phyloP scores from a whole-genome alignment of 2,888 invertebrate genomes.

The Cephalotes varians region DNA sequence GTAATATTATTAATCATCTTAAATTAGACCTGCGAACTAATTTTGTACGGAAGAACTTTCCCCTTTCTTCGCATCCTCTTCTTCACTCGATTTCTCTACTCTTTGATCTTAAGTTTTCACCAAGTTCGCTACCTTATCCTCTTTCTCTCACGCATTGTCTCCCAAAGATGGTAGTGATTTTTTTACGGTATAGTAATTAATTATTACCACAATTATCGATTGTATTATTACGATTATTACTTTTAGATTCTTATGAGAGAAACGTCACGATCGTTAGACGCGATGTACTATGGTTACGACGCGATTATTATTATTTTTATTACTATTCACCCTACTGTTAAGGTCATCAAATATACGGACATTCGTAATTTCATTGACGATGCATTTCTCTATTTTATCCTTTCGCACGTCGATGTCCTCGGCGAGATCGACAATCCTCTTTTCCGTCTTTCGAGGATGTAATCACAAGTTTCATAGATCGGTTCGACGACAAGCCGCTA shows the following conservation, averaged over 20 bases:
- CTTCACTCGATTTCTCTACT: slow-evolving; percentile 32
- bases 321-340: slow-evolving; percentile 77
- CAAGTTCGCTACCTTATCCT: slow-evolving; percentile 54
- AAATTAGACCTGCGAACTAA: slow-evolving; percentile 66
- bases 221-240: slow-evolving; percentile 72
- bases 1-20: slow-evolving; percentile 72
- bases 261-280: slow-evolving; percentile 71
- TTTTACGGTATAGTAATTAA: slow-evolving; percentile 63
- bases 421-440: slow-evolving; percentile 19
- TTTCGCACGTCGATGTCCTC: background rate
- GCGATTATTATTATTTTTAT: slow-evolving; percentile 72
- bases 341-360: slow-evolving; percentile 82
- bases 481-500: background rate
- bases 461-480: slow-evolving; percentile 10
- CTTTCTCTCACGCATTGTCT: slow-evolving; percentile 76
- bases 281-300: slow-evolving; percentile 78
- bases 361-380: slow-evolving; percentile 74
- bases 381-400: slow-evolving; percentile 3
- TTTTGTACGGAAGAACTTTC: slow-evolving; percentile 67
- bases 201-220: slow-evolving; percentile 67
- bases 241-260: slow-evolving; percentile 63
- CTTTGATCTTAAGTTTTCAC: slow-evolving; percentile 44
- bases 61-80: slow-evolving; percentile 9
- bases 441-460: slow-evolving; percentile 11
- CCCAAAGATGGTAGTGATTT: slow-evolving; percentile 82